Evolutionary conservation across 2,113 vertebrate genomes (phyloP).

Genomic region (Phyllostomus discolor): DNA sequence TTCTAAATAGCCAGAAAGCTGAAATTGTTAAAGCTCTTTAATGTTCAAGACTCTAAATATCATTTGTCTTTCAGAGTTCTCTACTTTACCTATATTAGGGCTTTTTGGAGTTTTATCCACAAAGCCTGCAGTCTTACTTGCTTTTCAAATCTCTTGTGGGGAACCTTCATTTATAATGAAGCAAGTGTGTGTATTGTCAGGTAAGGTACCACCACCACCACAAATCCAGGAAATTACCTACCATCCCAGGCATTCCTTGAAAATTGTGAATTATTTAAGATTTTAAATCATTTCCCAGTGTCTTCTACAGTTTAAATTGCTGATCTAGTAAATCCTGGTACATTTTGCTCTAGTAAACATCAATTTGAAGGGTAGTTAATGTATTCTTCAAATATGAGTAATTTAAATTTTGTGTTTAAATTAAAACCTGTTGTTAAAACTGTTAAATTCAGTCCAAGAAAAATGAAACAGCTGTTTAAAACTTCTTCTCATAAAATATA

Average conservation of each 20-base stretch:
- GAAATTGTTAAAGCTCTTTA: not conserved
- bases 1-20: not conserved
- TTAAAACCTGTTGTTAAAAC: not conserved
- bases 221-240: not conserved
- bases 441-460: not conserved
- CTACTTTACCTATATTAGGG: not conserved
- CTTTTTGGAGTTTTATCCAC: not conserved
- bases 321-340: not conserved
- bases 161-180: not conserved
- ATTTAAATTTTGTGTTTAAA: not conserved
- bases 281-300: not conserved
- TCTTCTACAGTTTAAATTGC: not conserved
- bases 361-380: not conserved
- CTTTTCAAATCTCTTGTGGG: not conserved
- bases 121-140: not conserved
- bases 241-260: not conserved
- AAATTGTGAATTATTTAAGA: not conserved
- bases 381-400: not conserved
- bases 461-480: not conserved
- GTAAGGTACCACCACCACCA: not conserved
- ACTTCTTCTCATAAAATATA: not conserved
- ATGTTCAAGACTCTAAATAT: not conserved
- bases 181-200: not conserved
- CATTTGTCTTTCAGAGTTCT: slow-evolving; percentile 7
- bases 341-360: not conserved